Evolutionary conservation across 35 echinoderm and acorn worm species (phyloP), one percentile per base, ranked within the genome.

Genomic region (Apostichopus parvimensis): DNA sequence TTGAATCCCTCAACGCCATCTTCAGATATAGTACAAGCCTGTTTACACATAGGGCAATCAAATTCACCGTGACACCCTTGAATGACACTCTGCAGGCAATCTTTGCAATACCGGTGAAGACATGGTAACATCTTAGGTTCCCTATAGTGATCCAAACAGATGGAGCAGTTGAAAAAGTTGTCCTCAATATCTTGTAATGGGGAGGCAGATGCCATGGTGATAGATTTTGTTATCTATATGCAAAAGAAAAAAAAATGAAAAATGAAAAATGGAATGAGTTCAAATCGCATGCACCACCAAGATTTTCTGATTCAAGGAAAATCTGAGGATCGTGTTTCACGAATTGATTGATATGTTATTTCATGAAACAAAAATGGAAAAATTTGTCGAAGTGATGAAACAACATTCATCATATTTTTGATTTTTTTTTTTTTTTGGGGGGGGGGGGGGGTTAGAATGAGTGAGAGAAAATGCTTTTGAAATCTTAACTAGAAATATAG

Each of bases 91-190:
- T 90, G 45, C 15, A 90, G 73, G 15, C 88, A 90, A 73, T 78
- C 73, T 54, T 53, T 54, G 54, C 88, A 90, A 24, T 90, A 90
- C 0, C 88, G 65, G 77, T 90, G 88, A 15, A 75, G 88, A 56
- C 88, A 90, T n/a, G 88, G 70, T 77, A 90, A 52, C 53, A 77
- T 45, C 65, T 90, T 90, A 1, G 88, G 88, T 57, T 90, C 73
- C 56, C 53, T 76, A 56, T 76, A 78, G 28, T 75, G 88, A 25
- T 90, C 73, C 18, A 90, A 57, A 53, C 88, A 90, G 15, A 90
- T 77, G 2, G 88, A 75, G 18, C 88, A 90, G 56, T 77, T 68
- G 52, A 73, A 78, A 28, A 90, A 90, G 34, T 78, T 78, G n/a
- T 90, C 88, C 55, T 87, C 58, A 71, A 87, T 87, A 52, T 66